These are phyloP conservation scores for Lepidonotus clava DNA, from an alignment of 2,888 invertebrate genomes.

Conservation along the genomic window DNA sequence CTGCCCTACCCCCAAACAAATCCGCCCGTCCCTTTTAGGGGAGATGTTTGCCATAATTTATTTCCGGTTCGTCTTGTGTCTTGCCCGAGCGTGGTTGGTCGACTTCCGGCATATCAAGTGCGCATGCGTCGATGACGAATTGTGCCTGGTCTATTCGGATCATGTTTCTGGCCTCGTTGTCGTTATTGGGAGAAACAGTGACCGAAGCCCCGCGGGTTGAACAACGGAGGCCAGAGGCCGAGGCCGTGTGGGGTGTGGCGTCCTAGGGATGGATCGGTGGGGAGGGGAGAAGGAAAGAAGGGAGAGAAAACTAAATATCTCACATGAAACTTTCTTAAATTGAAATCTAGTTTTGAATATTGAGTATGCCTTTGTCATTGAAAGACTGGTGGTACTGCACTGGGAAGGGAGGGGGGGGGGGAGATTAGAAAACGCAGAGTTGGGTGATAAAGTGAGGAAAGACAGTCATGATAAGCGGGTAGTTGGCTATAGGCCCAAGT, in stretches of 20 bases:
- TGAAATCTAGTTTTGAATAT: no score
- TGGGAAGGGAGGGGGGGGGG: neutral
- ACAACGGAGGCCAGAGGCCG: no score
- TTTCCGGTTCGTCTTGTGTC: constrained; percentile 26
- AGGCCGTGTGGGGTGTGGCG: neutral
- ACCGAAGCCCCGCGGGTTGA: no score
- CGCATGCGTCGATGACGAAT: constrained; percentile 27
- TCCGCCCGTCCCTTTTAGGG: no score
- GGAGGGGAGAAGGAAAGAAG: neutral
- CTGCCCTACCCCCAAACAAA: neutral
- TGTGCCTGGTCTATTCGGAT: neutral
- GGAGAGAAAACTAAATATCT: no score
- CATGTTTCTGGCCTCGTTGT: neutral
- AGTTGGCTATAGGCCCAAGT: no score
- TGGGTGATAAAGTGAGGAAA: no score
- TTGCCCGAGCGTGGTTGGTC: neutral
- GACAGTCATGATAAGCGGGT: no score
- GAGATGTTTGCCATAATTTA: constrained; percentile 11
- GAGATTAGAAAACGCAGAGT: no score
- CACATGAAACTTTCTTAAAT: no score
- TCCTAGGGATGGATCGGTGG: neutral
- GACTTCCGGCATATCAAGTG: constrained; percentile 32
- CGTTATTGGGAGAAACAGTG: neutral
- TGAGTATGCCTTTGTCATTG: no score
- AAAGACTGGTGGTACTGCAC: neutral